These are phyloP conservation scores for Paraescarpia echinospica DNA, from an alignment of 1,140 invertebrate genomes.

Conservation along the genomic window DNA sequence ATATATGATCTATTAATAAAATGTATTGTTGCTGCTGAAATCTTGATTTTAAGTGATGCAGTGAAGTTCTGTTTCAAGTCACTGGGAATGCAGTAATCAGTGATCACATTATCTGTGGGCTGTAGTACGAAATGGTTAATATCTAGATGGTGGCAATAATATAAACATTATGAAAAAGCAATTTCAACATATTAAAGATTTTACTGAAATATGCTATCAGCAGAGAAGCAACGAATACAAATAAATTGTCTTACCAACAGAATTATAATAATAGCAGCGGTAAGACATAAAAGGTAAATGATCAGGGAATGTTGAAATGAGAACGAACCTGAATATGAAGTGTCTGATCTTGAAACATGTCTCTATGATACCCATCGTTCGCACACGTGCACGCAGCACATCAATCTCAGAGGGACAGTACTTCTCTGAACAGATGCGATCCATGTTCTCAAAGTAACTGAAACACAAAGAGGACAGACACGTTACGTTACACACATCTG, in stretches of 20 bases:
- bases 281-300: neutral
- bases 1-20: too few relatives aligned
- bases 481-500: neutral
- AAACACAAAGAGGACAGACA: conserved; percentile 37
- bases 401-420: conserved; percentile 49
- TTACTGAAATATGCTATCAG: neutral
- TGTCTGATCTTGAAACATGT: conserved; percentile 52
- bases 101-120: too few relatives aligned
- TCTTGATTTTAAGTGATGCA: too few relatives aligned
- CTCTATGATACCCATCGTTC: conserved; percentile 56
- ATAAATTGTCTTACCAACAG: too few relatives aligned
- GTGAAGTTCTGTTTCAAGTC: too few relatives aligned
- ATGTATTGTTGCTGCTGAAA: too few relatives aligned
- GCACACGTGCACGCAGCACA: conserved; percentile 52
- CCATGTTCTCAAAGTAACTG: conserved; percentile 72
- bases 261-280: neutral
- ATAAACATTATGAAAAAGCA: too few relatives aligned
- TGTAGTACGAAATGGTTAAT: too few relatives aligned
- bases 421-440: conserved; percentile 64
- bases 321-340: conserved; percentile 60
- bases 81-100: too few relatives aligned
- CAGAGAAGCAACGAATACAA: neutral
- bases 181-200: neutral
- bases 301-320: neutral
- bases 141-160: too few relatives aligned